These are phyloP conservation scores for Ectemnius lituratus DNA, from an alignment of 2,888 invertebrate species.

Conservation along the genomic window DNA sequence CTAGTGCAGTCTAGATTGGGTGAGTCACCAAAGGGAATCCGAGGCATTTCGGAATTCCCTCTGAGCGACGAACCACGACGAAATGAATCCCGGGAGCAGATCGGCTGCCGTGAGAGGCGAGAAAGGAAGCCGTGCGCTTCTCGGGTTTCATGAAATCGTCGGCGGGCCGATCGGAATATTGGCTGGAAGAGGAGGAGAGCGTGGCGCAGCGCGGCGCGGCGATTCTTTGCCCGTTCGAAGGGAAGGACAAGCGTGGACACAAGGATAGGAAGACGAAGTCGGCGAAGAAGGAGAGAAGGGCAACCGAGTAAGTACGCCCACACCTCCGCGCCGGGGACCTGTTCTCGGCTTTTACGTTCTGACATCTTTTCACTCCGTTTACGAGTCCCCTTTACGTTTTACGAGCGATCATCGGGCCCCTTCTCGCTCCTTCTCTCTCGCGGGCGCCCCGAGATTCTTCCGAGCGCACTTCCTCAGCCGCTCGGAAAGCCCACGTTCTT, in stretches of 20 bases:
- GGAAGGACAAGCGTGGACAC: conserved; percentile 11
- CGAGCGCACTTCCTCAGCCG: conserved; percentile 29
- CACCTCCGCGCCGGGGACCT: conserved; percentile 63
- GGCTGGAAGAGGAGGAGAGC: background rate
- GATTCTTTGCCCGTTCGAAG: background rate
- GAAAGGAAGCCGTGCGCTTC: conserved; percentile 8
- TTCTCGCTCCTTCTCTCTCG: conserved; percentile 53
- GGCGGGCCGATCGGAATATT: background rate
- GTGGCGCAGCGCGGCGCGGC: conserved; percentile 19
- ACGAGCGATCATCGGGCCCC: conserved; percentile 71
- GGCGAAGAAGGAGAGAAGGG: conserved; percentile 24
- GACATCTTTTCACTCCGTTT: conserved; percentile 68
- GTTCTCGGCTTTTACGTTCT: conserved; percentile 66
- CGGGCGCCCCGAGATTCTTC: conserved; percentile 43
- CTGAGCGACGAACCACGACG: conserved; percentile 11
- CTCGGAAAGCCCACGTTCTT: background rate
- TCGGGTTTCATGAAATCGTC: conserved; percentile 33
- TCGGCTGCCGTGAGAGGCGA: conserved; percentile 16
- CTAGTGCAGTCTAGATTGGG: no score
- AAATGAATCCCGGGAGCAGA: background rate
- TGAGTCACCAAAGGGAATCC: no score
- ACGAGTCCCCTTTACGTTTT: conserved; percentile 74
- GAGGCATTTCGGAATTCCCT: conserved; percentile 19
- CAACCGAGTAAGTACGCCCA: conserved; percentile 63
- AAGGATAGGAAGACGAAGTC: conserved; percentile 5